phyloP scores from a whole-genome alignment of 2,888 invertebrate species.

The Celastrina argiolus region DNA sequence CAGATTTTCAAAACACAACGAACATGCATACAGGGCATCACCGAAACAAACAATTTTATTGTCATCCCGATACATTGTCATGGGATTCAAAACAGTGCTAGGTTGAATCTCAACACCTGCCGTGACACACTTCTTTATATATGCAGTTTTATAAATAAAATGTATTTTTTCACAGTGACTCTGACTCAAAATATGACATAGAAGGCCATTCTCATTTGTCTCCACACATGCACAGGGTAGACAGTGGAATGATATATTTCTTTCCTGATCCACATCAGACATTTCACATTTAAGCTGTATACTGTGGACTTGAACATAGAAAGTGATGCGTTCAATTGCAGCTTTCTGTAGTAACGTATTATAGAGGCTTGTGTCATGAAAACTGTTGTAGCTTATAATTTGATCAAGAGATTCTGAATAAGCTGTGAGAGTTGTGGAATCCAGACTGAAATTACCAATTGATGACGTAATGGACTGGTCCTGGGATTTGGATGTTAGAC shows the following conservation, averaged over 20 bases:
- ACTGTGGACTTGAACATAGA: conserved; percentile 68
- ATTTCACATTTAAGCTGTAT: conserved; percentile 55
- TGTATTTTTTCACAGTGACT: conserved; percentile 65
- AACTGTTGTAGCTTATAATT: conserved; percentile 63
- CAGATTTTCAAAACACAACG: conserved; percentile 62
- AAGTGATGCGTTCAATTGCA: conserved; percentile 63
- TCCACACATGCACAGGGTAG: conserved; percentile 53
- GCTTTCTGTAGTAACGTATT: conserved; percentile 55
- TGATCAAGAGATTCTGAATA: conserved; percentile 66
- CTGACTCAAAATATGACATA: conserved; percentile 59
- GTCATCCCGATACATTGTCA: conserved; percentile 68
- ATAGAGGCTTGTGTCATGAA: conserved; percentile 56
- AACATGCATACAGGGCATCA: conserved; percentile 64
- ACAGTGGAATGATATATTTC: conserved; percentile 53
- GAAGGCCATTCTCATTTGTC: conserved; percentile 52
- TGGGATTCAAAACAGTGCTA: conserved; percentile 63
- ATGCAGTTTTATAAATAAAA: conserved; percentile 66
- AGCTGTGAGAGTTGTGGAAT: conserved; percentile 59
- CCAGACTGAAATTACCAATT: conserved; percentile 64
- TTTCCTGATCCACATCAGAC: conserved; percentile 43
- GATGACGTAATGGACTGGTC: conserved; percentile 58
- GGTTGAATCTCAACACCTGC: conserved; percentile 64
- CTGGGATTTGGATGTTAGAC: conserved; percentile 48
- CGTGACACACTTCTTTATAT: conserved; percentile 64
- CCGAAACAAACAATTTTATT: conserved; percentile 72